Evolutionary conservation across 2,888 invertebrate genomes (phyloP).

Genomic region (Cryptocephalus primarius): DNA sequence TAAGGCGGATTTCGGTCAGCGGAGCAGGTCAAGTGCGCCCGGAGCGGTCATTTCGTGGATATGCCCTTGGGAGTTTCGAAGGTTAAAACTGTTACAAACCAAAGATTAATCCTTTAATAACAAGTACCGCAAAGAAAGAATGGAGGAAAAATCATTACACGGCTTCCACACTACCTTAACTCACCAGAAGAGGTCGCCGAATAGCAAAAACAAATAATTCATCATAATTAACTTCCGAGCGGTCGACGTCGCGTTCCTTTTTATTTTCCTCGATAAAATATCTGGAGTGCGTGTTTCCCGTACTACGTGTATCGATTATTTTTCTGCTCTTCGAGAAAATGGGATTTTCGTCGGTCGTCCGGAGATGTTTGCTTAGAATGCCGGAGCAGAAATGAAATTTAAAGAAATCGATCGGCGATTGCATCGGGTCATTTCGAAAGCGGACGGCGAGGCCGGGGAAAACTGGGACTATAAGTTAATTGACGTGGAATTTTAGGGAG

Average conservation of each 20-base stretch:
- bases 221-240: constrained; percentile 6
- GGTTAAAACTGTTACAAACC: too few relatives aligned
- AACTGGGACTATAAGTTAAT: too few relatives aligned
- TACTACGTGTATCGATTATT: constrained; percentile 9
- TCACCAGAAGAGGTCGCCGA: neutral
- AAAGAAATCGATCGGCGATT: neutral
- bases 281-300: constrained; percentile 8
- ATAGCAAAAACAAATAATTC: constrained; percentile 4
- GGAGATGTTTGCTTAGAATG: neutral
- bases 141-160: too few relatives aligned
- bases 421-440: neutral
- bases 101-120: too few relatives aligned
- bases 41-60: too few relatives aligned
- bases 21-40: too few relatives aligned
- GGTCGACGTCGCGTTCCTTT: neutral
- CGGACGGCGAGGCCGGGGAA: constrained; percentile 5
- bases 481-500: too few relatives aligned
- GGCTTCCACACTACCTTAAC: too few relatives aligned
- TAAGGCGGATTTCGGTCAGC: too few relatives aligned
- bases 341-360: neutral
- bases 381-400: neutral
- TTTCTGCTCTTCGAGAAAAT: constrained; percentile 2
- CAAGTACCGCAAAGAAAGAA: too few relatives aligned
- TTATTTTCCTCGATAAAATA: constrained; percentile 5
- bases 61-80: too few relatives aligned